These are phyloP conservation scores for Galbula dea DNA, from an alignment of 2,113 vertebrate species.

Conservation along the genomic window DNA sequence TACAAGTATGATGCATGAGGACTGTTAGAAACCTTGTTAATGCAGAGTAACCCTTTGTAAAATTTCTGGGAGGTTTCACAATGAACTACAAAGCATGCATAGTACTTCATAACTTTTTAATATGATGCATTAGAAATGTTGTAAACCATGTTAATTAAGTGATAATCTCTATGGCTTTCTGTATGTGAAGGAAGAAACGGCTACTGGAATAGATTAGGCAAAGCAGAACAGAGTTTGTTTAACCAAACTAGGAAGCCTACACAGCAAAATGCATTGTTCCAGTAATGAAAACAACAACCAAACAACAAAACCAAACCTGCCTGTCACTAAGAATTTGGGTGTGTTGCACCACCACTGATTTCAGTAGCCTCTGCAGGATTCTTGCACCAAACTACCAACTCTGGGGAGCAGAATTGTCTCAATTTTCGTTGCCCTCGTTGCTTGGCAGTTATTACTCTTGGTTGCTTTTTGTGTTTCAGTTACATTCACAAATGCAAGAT, in stretches of 20 bases:
- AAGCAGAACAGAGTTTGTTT: slow-evolving; percentile 61
- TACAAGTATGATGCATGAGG: slow-evolving; percentile 35
- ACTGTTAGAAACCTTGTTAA: slow-evolving; percentile 61
- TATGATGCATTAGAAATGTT: slow-evolving; percentile 67
- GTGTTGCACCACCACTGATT: not conserved
- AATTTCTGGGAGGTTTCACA: slow-evolving; percentile 64
- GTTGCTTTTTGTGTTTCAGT: not conserved
- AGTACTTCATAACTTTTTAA: slow-evolving; percentile 76
- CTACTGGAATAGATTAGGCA: slow-evolving; percentile 66
- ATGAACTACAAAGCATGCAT: slow-evolving; percentile 55
- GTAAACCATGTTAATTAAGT: slow-evolving; percentile 77
- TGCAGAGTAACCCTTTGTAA: slow-evolving; percentile 67
- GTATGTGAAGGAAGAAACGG: slow-evolving; percentile 66
- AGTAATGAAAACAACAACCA: not conserved
- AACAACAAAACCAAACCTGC: not conserved
- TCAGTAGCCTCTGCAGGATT: not conserved
- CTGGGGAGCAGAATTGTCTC: not conserved
- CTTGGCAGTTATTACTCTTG: not conserved
- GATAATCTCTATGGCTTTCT: slow-evolving; percentile 71
- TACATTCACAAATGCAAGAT: not conserved
- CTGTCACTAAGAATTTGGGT: not conserved
- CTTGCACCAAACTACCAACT: not conserved
- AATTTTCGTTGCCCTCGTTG: not conserved
- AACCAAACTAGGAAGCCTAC: slow-evolving; percentile 30
- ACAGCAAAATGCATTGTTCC: not conserved